Evolutionary conservation across 2,113 vertebrate genomes (phyloP).

Genomic region (Micromys minutus): DNA sequence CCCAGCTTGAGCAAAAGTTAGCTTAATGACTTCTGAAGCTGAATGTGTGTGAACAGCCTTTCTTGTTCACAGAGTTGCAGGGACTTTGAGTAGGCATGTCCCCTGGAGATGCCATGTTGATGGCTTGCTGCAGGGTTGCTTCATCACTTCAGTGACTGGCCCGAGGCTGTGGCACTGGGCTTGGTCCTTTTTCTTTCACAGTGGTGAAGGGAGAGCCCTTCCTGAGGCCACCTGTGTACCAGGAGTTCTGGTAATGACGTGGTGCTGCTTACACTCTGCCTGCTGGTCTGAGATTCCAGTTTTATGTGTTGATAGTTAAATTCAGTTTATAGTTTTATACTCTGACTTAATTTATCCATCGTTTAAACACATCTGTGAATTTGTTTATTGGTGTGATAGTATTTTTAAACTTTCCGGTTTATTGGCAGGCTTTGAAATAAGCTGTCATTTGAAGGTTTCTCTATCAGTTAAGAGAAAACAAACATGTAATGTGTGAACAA

Average conservation of each 20-base stretch:
- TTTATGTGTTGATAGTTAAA: not conserved
- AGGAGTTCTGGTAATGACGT: too few relatives aligned
- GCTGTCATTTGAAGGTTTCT: constrained; percentile 6
- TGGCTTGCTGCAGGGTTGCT: not conserved
- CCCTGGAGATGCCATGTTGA: not conserved
- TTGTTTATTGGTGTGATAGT: not conserved
- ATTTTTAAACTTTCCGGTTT: not conserved
- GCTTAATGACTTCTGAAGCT: constrained; percentile 16
- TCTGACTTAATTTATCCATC: not conserved
- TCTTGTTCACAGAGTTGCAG: not conserved
- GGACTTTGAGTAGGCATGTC: not conserved
- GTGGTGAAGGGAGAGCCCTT: not conserved
- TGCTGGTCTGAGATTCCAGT: not conserved
- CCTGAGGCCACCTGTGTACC: not conserved
- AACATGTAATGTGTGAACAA: not conserved
- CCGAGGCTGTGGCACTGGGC: accelerated
- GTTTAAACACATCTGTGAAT: not conserved
- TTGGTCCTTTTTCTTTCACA: not conserved
- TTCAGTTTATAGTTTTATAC: not conserved
- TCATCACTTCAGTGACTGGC: not conserved
- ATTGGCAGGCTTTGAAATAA: not conserved
- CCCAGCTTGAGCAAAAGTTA: not conserved
- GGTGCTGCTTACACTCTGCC: too few relatives aligned
- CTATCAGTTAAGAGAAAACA: not conserved
- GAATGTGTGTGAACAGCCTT: not conserved